Base-by-base conservation (phyloP, 2,888 invertebrate species). In the Nemotelus pantherinus region DNA sequence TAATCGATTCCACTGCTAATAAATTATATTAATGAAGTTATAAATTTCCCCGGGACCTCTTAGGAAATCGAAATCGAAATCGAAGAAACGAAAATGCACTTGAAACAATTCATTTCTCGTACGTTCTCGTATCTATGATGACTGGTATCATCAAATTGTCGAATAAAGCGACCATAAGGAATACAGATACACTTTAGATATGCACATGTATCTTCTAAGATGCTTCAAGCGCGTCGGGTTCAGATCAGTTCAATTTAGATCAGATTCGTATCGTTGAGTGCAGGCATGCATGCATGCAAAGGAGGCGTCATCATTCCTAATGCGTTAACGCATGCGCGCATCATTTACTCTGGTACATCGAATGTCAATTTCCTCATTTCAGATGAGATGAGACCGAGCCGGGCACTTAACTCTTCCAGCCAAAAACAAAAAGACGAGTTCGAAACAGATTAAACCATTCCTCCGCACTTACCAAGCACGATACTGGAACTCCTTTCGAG, bases 11-110 rank as follows among this genome's bases (percentile, higher is more conserved):
- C 65, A 25, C 53, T 41, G 67, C 67, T 47, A 76, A 76, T 76
- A 76, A 76, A 76, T 76, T 57, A 76, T 67, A 43, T 76, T 76
- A 76, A 76, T 76, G 65, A 76, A 76, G 76, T 53, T 65, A 76
- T 76, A 76, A 76, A 76, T 76, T 76, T 43, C 67, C 39, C 25
- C 3, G 53, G 53, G 39, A 43, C 55, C 25, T 53, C 63, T 60
- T 3, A 39, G 39, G 68, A 68, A 5, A 63, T 9, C 9, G 50
- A 50, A 50, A 50, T 50, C 9, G 25, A 25, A 25, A 25, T 63
- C 10, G 63, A 43, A 1, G 47, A 65, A 71, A 53, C 44, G 55
- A 71, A 74, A 50, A 60, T 47, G 72, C 72, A 74, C 60, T 74
- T 58, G 72, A 74, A 74, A 57, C 55, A 57, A 71, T 44, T 53